These are phyloP conservation scores for Phyllopteryx taeniolatus DNA, from an alignment of 2,113 vertebrate genomes.

Conservation along the genomic window DNA sequence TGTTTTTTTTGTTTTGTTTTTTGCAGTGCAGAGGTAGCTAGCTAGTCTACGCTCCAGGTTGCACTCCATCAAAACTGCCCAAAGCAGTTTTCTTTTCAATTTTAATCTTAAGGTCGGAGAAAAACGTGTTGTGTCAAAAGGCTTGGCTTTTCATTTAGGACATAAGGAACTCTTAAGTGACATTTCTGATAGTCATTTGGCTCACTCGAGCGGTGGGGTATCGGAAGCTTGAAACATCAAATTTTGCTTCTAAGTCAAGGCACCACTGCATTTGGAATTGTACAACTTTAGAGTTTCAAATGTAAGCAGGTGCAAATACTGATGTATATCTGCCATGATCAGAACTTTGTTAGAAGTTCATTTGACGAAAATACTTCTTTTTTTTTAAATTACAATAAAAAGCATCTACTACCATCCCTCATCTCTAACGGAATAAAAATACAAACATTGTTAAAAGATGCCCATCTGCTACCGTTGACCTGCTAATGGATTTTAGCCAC, in stretches of 20 bases:
- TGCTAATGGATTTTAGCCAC: neutral
- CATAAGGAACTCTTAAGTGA: constrained; percentile 89
- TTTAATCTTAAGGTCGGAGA: constrained; percentile 45
- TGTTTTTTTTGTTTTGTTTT: too few relatives aligned
- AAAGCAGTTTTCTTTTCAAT: constrained; percentile 29
- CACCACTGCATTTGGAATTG: neutral
- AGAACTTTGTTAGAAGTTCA: neutral
- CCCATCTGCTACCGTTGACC: neutral
- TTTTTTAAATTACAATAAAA: neutral
- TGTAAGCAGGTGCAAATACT: neutral
- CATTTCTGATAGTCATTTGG: neutral
- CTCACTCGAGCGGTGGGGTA: neutral
- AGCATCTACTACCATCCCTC: neutral
- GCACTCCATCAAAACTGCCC: constrained; percentile 28
- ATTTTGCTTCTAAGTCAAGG: neutral
- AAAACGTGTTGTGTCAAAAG: constrained; percentile 83
- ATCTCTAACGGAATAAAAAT: neutral
- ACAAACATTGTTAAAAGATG: neutral
- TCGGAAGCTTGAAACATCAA: neutral
- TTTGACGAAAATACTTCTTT: neutral
- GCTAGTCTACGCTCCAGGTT: constrained; percentile 28
- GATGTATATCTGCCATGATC: neutral
- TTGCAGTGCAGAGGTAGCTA: constrained; percentile 4
- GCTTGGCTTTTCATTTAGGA: constrained; percentile 93
- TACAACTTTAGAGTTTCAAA: neutral